These are phyloP conservation scores for Coreoperca whiteheadi DNA, from an alignment of 2,113 vertebrate species.

Conservation along the genomic window DNA sequence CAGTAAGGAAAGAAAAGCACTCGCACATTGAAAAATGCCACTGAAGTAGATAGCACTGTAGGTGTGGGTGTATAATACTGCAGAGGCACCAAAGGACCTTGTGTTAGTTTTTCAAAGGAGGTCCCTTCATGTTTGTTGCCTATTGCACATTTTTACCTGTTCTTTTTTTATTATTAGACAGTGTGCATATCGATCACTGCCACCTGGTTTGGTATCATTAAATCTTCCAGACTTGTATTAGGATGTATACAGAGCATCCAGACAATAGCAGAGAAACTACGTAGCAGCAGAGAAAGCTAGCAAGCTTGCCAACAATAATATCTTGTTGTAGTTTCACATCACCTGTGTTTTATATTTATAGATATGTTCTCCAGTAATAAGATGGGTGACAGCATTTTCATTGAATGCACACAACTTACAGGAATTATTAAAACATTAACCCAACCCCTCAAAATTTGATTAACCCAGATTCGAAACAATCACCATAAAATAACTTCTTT, in stretches of 20 bases:
- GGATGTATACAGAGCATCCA: conserved; percentile 8
- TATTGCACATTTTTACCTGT: conserved; percentile 49
- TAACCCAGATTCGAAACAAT: neutral
- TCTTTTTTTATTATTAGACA: conserved; percentile 18
- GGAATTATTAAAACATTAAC: neutral
- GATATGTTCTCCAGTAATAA: conserved; percentile 3
- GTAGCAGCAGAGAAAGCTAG: neutral
- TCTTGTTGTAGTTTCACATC: conserved; percentile 15
- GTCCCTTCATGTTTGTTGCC: conserved; percentile 38
- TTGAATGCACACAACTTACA: conserved; percentile 8
- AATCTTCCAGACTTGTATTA: neutral
- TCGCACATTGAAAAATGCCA: conserved; percentile 82
- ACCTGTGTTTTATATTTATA: conserved; percentile 8
- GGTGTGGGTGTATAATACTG: conserved; percentile 50
- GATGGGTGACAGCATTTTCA: neutral
- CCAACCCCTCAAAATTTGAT: neutral
- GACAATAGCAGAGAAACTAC: conserved; percentile 19
- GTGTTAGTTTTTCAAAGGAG: conserved; percentile 47
- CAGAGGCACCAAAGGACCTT: conserved; percentile 80
- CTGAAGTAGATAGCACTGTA: conserved; percentile 65
- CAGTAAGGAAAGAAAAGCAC: conserved; percentile 87
- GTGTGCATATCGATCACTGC: conserved; percentile 20
- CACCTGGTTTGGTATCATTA: conserved; percentile 17
- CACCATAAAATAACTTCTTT: neutral
- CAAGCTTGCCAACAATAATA: conserved; percentile 17